phyloP scores from a whole-genome alignment of 2,797 vertebrate genomes.

The Carduelis carduelis region DNA sequence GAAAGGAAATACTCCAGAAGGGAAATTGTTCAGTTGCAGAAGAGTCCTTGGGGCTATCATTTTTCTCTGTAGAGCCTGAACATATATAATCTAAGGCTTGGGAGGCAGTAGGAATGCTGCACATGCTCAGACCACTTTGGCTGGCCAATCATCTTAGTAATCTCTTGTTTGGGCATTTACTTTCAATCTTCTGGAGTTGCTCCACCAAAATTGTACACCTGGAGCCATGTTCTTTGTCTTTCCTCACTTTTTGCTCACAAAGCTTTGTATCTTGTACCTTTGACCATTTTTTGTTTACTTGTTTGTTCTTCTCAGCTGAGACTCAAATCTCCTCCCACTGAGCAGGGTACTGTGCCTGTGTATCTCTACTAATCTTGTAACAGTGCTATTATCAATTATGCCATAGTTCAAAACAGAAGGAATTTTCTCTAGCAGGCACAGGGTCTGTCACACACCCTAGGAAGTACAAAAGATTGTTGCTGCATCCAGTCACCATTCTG shows the following conservation, averaged over 20 bases:
- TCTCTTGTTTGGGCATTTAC: not conserved
- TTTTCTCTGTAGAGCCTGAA: not conserved
- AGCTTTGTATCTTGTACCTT: not conserved
- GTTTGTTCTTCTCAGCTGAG: not conserved
- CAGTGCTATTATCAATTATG: not conserved
- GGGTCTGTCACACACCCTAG: fast-evolving
- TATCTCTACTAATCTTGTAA: not conserved
- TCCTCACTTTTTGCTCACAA: not conserved
- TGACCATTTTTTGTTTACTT: not conserved
- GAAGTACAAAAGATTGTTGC: not conserved
- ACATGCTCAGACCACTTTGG: not conserved
- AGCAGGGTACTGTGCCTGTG: not conserved
- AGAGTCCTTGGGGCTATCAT: not conserved
- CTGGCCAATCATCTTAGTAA: not conserved
- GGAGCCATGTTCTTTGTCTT: not conserved
- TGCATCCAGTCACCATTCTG: not conserved
- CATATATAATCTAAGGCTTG: not conserved
- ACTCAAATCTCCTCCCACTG: not conserved
- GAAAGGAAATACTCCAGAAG: not conserved
- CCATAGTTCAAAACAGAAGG: not conserved
- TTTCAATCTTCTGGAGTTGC: not conserved
- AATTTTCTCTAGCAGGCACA: not conserved
- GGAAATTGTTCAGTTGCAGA: not conserved
- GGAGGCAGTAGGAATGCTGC: not conserved
- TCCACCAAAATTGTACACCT: not conserved